These are phyloP conservation scores for Chymomyza costata DNA, from an alignment of 1,140 invertebrate species.

Conservation along the genomic window DNA sequence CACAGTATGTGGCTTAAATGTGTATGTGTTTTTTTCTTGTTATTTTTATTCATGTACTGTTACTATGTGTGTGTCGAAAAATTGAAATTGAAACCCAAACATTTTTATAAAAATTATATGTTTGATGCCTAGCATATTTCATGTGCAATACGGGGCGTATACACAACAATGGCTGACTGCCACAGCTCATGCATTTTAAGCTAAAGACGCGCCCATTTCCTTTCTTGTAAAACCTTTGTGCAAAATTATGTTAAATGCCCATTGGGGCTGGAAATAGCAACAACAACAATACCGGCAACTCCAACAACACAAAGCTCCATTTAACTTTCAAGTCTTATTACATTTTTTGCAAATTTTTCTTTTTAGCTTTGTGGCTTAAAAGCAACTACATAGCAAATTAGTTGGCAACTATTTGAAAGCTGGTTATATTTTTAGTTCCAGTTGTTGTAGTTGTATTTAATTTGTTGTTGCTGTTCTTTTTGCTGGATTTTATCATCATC, in stretches of 20 bases:
- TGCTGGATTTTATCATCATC: too few relatives aligned
- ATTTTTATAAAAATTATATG: conserved; percentile 28
- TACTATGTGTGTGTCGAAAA: conserved; percentile 1
- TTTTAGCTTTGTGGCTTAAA: conserved; percentile 17
- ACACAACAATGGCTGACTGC: too few relatives aligned
- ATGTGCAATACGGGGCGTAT: conserved; percentile 17
- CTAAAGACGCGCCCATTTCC: conserved; percentile 2
- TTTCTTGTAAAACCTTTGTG: conserved; percentile 2
- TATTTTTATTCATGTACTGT: neutral
- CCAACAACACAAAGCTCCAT: too few relatives aligned
- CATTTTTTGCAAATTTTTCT: conserved; percentile 12
- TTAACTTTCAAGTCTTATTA: neutral
- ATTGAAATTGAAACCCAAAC: conserved; percentile 42
- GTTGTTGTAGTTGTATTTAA: neutral
- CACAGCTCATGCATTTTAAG: too few relatives aligned
- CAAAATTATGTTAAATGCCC: conserved; percentile 1
- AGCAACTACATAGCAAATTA: conserved; percentile 24
- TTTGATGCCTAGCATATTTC: conserved; percentile 18
- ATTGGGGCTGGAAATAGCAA: too few relatives aligned
- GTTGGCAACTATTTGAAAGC: conserved; percentile 42
- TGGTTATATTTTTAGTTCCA: too few relatives aligned
- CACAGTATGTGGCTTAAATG: too few relatives aligned
- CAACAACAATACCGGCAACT: too few relatives aligned
- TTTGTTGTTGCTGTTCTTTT: conserved; percentile 5
- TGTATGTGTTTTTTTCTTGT: neutral